A percentile compares a stretch with the other conserved stretches of the same genome.
phyloP scores from a whole-genome alignment of 1,140 invertebrate species.

The Sarcophaga peregrina region DNA sequence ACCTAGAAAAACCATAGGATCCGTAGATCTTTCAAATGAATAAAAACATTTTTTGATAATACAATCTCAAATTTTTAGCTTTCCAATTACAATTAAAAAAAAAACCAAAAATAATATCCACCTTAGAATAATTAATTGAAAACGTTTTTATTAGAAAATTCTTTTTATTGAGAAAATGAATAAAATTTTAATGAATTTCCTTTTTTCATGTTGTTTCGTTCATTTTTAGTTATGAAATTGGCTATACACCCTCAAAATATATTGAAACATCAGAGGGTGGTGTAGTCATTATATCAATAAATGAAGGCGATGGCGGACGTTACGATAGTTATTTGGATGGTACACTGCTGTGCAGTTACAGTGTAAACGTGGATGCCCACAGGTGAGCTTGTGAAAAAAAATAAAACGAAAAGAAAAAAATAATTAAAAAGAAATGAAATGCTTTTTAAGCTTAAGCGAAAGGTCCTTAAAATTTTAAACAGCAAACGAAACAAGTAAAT shows the following conservation, averaged over 20 bases:
- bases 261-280: constrained; percentile 78
- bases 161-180: neutral
- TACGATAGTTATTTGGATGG: constrained; percentile 79
- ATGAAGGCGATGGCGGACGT: constrained; percentile 76
- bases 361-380: constrained; percentile 78
- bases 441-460: neutral
- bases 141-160: neutral
- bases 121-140: no score
- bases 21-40: no score
- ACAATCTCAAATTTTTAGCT: no score
- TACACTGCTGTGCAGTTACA: constrained; percentile 76
- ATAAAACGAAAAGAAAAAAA: neutral
- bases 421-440: neutral
- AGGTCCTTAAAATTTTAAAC: neutral
- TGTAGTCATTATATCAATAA: constrained; percentile 77
- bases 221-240: constrained; percentile 61
- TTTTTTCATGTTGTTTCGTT: neutral
- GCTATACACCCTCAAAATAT: constrained; percentile 74
- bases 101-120: no score
- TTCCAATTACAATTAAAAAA: no score
- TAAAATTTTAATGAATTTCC: neutral
- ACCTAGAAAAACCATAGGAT: no score
- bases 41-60: no score
- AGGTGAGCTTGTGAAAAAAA: constrained; percentile 65
- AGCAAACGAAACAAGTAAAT: constrained; percentile 14